phyloP scores from a whole-genome alignment of 2,797 vertebrate genomes.

The Pangasius macronema region DNA sequence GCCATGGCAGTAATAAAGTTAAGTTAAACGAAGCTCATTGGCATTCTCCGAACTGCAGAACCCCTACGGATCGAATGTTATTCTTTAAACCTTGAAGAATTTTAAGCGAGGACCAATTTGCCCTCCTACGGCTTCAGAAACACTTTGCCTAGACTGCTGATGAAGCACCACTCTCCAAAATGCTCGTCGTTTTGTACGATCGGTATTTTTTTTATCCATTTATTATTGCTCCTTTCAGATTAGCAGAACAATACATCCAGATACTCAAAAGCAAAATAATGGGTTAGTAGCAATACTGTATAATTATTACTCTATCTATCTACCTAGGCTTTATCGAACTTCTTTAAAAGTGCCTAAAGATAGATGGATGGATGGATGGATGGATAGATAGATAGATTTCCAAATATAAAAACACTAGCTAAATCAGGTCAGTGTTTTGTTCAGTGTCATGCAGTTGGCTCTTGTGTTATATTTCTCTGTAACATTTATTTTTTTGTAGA shows the following conservation, averaged over 20 bases:
- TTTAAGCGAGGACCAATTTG: background rate
- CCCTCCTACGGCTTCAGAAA: background rate
- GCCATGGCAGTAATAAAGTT: conserved; percentile 2
- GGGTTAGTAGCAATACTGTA: background rate
- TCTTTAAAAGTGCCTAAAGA: background rate
- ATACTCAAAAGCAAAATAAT: background rate
- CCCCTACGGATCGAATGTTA: background rate
- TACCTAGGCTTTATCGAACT: background rate
- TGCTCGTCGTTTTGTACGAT: background rate
- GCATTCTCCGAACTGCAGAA: conserved; percentile 12
- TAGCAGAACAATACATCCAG: background rate
- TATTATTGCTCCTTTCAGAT: background rate
- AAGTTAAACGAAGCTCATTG: conserved; percentile 2
- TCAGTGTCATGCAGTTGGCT: background rate
- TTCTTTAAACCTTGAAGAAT: conserved; percentile 23
- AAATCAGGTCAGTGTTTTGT: background rate
- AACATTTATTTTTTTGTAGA: background rate
- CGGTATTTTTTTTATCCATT: background rate
- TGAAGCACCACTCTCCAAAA: background rate
- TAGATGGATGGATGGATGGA: background rate
- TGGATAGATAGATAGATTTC: background rate
- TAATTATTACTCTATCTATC: background rate
- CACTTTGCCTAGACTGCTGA: background rate
- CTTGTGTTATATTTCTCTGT: background rate
- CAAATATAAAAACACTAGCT: background rate